Conservation (phyloP, 1,140 invertebrate genomes). For the Marisa cornuarietis region DNA sequence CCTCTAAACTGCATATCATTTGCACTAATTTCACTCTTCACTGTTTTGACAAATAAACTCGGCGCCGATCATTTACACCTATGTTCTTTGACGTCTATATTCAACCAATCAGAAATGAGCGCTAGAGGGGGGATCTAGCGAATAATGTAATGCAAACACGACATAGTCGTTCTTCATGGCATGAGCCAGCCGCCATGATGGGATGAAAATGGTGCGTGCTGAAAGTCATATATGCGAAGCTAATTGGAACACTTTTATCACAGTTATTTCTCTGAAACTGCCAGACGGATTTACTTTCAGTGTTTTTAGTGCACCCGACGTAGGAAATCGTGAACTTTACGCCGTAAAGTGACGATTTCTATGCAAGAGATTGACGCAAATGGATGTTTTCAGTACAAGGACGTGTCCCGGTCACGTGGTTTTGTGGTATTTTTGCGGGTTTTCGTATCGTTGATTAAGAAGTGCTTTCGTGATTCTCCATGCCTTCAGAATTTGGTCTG, state of each 20-base stretch:
- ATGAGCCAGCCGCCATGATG: conserved; percentile 30
- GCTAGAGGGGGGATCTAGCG: conserved; percentile 21
- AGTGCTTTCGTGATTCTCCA: background rate
- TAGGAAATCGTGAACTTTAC: background rate
- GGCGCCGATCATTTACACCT: background rate
- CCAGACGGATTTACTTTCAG: background rate
- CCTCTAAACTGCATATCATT: background rate
- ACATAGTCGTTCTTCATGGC: conserved; percentile 30
- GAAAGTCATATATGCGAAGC: conserved; percentile 16
- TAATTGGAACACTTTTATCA: background rate
- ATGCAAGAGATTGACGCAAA: conserved; percentile 10
- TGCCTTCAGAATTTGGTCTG: background rate
- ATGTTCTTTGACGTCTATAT: background rate
- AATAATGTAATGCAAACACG: conserved; percentile 23
- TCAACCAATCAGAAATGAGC: conserved; percentile 30
- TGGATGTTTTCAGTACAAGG: conserved; percentile 21
- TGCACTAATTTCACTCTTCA: background rate
- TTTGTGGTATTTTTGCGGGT: conserved; percentile 20
- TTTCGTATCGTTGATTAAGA: conserved; percentile 1
- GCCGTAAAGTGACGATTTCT: background rate
- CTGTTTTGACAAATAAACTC: background rate
- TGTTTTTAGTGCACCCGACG: background rate
- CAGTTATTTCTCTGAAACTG: conserved; percentile 8
- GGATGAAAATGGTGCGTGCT: conserved; percentile 14
- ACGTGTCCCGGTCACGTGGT: conserved; percentile 32